Base-by-base conservation (phyloP, 2,797 vertebrate species). In the Enoplosus armatus region DNA sequence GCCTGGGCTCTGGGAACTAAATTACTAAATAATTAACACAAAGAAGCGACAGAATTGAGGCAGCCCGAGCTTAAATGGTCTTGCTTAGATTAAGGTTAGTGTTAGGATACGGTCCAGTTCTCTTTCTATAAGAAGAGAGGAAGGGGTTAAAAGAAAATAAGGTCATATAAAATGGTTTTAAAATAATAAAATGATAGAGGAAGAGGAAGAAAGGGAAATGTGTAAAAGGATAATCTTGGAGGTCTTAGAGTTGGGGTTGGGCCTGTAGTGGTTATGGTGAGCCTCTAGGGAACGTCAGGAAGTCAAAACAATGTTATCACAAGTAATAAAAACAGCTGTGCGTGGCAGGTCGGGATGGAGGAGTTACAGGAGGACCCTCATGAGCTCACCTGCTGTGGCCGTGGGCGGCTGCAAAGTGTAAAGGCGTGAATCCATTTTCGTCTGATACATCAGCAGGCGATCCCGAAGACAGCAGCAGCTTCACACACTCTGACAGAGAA, bases 391-490 rank as follows among this genome's bases (percentile, higher is more conserved):
- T 94, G 92, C 93, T 93, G 94, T 97, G 96, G 94, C 96, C 96
- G 86, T 96, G 95, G 93, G 96, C 94, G 87, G 96, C 96, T 88
- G 98, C 96, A 70, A 94, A 92, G 94, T 98, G 98, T 95, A 98
- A 96, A 85, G 98, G 95, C 76, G 97, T 97, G 93, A 97, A 97
- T 95, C 97, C 97, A 71, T 97, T 95, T 96, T 95, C 95, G 91
- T 97, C 96, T 79, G 94, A 95, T 94, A 95, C 94, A 76, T 97
- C 94, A 93, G 97, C 95, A 94, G 95, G 95, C 82, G 94, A 95
- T 95, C 96, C 95, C 74, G 96, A 96, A 91, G 94, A 96, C 95
- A 99, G 97, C 96, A 99, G 96, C 96, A 98, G 96, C 93, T 96
- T 97, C 92, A 98, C 96, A 95, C 97, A 98, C 83, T 99, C 98